A percentile compares a stretch with the other conserved stretches of the same genome.
Evolutionary conservation across 2,113 vertebrate species (phyloP).

Genomic region (Tilapia sparmanii): DNA sequence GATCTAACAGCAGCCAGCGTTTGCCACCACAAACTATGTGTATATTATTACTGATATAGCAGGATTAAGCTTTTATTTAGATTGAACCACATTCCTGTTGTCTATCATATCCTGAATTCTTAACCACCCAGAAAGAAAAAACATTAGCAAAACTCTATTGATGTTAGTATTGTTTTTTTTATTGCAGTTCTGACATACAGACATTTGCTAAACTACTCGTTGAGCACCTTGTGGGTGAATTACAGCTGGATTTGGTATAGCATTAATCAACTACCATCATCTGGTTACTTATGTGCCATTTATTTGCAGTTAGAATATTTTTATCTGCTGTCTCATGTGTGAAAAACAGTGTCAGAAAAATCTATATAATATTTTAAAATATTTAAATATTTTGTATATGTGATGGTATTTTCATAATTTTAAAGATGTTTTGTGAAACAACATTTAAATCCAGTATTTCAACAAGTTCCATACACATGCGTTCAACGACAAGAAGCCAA

Average conservation of each 20-base stretch:
- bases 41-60: not conserved
- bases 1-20: not conserved
- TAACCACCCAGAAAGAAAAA: not conserved
- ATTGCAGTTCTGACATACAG: not conserved
- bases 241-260: not conserved
- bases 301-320: not conserved
- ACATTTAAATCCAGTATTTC: not conserved
- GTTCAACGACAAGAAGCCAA: not conserved
- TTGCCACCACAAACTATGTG: not conserved
- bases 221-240: not conserved
- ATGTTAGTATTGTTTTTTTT: not conserved
- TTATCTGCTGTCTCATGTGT: not conserved
- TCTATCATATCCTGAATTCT: not conserved
- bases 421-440: not conserved
- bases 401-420: not conserved
- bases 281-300: not conserved
- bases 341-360: not conserved
- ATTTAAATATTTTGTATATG: not conserved
- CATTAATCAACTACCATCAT: not conserved
- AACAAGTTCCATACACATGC: not conserved
- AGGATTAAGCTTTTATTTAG: not conserved
- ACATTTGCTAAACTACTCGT: not conserved
- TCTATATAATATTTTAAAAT: not conserved
- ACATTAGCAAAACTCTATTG: not conserved
- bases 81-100: not conserved